Evolutionary conservation across 2,113 vertebrate genomes (phyloP).

Genomic region (Semicossyphus pulcher): DNA sequence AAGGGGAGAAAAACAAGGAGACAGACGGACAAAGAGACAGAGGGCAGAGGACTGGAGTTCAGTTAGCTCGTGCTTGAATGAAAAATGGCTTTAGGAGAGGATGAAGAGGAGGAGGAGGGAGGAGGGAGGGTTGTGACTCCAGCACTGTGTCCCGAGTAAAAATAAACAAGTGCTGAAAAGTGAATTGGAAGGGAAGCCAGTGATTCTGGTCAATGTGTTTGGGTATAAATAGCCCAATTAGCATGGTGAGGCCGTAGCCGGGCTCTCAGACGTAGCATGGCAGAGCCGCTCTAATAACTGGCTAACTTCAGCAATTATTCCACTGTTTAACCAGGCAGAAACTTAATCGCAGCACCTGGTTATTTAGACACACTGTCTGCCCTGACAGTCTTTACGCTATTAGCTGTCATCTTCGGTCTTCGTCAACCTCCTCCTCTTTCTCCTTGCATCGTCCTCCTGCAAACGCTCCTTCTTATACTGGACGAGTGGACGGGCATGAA

Average conservation of each 20-base stretch:
- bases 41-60: conserved; percentile 59
- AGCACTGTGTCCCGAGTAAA: conserved; percentile 49
- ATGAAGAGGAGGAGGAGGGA: conserved; percentile 36
- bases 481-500: not conserved
- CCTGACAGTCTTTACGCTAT: conserved; percentile 56
- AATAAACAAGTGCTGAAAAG: conserved; percentile 68
- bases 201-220: conserved; percentile 63
- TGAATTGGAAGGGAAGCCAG: conserved; percentile 59
- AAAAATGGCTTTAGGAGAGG: conserved; percentile 46
- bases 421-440: conserved; percentile 49
- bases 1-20: conserved; percentile 23
- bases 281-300: conserved; percentile 74
- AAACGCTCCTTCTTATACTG: not conserved
- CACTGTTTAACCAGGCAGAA: conserved; percentile 77
- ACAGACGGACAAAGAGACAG: conserved; percentile 48
- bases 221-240: conserved; percentile 81
- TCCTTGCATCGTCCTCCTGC: not conserved
- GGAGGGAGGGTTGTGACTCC: conserved; percentile 7
- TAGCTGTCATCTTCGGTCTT: conserved; percentile 69
- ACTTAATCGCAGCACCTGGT: conserved; percentile 71
- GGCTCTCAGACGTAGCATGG: conserved; percentile 60
- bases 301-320: conserved; percentile 78
- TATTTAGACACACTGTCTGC: conserved; percentile 68
- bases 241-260: conserved; percentile 42
- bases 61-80: conserved; percentile 52